Conservation (phyloP, 2,888 invertebrate genomes). For the Cyaniris semiargus region DNA sequence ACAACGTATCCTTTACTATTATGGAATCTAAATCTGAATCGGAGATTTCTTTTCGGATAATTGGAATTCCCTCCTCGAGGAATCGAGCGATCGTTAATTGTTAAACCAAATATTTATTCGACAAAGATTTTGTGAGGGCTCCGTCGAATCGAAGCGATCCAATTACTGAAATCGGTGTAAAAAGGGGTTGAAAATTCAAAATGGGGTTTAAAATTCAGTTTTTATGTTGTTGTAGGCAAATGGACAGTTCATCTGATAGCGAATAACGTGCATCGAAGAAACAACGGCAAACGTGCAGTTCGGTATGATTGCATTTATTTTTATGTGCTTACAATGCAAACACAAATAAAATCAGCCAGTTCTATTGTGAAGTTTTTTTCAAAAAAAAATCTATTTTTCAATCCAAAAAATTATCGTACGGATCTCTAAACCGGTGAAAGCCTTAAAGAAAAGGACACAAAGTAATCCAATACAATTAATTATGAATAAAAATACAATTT, state of each 20-base stretch:
- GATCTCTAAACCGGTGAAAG: neutral
- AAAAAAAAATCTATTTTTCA: too few species aligned
- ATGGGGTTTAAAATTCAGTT: conserved; percentile 1
- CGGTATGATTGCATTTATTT: neutral
- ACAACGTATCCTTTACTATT: conserved; percentile 2
- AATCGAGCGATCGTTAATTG: conserved; percentile 12
- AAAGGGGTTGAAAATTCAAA: conserved; percentile 8
- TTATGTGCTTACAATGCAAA: neutral
- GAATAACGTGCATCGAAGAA: neutral
- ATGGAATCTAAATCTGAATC: conserved; percentile 14
- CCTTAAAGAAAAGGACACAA: neutral
- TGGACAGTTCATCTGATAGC: conserved; percentile 13
- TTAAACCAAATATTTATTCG: conserved; percentile 14
- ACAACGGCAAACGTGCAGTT: neutral
- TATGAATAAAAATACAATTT: neutral
- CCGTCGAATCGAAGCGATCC: conserved; percentile 7
- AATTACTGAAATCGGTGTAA: conserved; percentile 8
- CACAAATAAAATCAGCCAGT: neutral
- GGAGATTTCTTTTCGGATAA: conserved; percentile 14
- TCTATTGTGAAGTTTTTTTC: too few species aligned
- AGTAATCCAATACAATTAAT: conserved; percentile 5
- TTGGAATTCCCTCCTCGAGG: conserved; percentile 3
- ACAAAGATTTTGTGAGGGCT: conserved; percentile 22
- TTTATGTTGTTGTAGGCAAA: conserved; percentile 6
- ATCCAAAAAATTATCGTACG: too few species aligned